A percentile compares a stretch with the other conserved stretches of the same genome.
Conservation (phyloP, 2,113 vertebrate species). For the Grus americana region DNA sequence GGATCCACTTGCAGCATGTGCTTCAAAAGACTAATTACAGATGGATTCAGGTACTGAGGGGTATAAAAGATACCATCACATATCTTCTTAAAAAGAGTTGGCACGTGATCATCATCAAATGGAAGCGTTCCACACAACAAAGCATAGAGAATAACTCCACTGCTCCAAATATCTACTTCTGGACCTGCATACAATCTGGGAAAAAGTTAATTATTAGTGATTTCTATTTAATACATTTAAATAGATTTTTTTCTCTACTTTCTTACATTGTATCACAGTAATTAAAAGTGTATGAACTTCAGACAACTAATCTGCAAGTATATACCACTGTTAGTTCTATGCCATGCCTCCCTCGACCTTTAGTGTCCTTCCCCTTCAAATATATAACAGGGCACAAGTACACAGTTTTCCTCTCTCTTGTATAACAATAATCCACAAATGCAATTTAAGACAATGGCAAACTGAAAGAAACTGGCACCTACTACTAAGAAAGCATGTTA, state of each 20-base stretch:
- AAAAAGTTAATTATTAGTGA: constrained; percentile 25
- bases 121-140: constrained; percentile 95
- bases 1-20: constrained; percentile 99
- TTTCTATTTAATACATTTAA: background rate
- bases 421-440: background rate
- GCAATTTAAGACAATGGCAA: background rate
- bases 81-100: constrained; percentile 99
- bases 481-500: background rate
- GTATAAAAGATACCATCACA: constrained; percentile 99
- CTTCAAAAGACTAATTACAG: constrained; percentile 91
- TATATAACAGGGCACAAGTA: background rate
- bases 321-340: background rate
- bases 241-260: background rate
- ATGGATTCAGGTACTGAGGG: constrained; percentile 92
- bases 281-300: background rate
- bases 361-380: background rate
- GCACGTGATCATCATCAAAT: constrained; percentile 98
- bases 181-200: constrained; percentile 94
- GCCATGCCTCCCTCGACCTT: background rate
- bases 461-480: background rate
- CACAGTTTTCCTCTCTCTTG: background rate
- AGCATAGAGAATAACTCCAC: constrained; percentile 97
- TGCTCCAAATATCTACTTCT: constrained; percentile 99
- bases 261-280: background rate
- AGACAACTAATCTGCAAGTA: background rate